phyloP scores from a whole-genome alignment of 2,888 invertebrate species.

The Andrena chrysosceles region DNA sequence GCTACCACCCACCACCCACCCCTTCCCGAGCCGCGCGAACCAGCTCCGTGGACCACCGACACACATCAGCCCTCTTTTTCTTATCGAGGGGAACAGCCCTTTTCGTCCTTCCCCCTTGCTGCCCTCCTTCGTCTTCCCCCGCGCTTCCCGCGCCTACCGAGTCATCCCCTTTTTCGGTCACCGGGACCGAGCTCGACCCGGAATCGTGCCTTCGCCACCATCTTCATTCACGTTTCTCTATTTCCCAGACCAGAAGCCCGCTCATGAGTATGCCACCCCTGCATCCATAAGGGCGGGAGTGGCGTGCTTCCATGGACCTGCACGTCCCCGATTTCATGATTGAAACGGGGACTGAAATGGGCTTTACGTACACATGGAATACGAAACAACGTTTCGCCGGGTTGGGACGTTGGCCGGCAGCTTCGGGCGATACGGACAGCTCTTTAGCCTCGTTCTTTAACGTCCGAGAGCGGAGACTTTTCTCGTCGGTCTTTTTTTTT shows the following conservation, averaged over 20 bases:
- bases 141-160: constrained; percentile 1
- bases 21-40: constrained; percentile 11
- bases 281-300: constrained; percentile 10
- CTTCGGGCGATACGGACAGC: constrained; percentile 31
- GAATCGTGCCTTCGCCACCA: constrained; percentile 51
- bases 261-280: background rate
- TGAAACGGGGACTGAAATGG: constrained; percentile 40
- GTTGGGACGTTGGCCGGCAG: constrained; percentile 2
- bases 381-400: constrained; percentile 37
- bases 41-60: constrained; percentile 55
- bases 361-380: constrained; percentile 39
- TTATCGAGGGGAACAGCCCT: constrained; percentile 58
- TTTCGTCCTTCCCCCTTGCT: constrained; percentile 34
- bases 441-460: constrained; percentile 4
- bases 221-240: constrained; percentile 57
- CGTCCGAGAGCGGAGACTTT: background rate
- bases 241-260: background rate
- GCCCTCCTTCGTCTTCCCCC: constrained; percentile 19
- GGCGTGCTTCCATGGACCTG: background rate
- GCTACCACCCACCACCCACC: constrained; percentile 40
- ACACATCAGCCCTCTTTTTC: constrained; percentile 53
- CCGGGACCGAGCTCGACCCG: constrained; percentile 51
- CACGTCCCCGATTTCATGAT: constrained; percentile 39
- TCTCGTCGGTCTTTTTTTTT: background rate
- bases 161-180: constrained; percentile 34